A percentile compares a stretch with the other conserved stretches of the same genome.
Evolutionary conservation across 2,888 invertebrate species (phyloP).

Genomic region (Trichopria drosophilae): DNA sequence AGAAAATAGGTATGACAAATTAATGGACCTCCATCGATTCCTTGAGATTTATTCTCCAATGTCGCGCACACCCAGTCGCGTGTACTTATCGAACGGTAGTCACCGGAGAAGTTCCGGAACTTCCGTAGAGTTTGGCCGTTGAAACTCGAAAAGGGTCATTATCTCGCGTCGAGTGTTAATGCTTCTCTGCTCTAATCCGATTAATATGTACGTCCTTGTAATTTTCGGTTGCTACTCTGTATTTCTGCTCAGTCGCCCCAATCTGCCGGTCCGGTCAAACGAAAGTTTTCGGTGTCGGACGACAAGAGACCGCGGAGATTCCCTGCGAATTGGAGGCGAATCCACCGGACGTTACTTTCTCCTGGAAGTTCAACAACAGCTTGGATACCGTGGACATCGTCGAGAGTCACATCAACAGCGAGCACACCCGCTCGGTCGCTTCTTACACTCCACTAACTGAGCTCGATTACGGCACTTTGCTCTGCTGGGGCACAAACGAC

Average conservation of each 20-base stretch:
- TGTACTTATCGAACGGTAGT: no score
- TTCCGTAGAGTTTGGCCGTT: no score
- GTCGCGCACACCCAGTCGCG: no score
- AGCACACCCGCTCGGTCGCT: slow-evolving; percentile 67
- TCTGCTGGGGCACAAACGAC: slow-evolving; percentile 76
- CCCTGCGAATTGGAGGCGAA: slow-evolving; percentile 78
- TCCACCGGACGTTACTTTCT: slow-evolving; percentile 71
- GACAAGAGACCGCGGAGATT: slow-evolving; percentile 70
- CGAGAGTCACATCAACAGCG: slow-evolving; percentile 65
- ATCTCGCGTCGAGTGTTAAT: no score
- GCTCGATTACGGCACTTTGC: slow-evolving; percentile 72
- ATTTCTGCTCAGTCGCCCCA: slow-evolving; percentile 67
- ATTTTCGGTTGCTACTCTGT: neutral
- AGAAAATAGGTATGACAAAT: no score
- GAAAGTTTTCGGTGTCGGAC: slow-evolving; percentile 72
- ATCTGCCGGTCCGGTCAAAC: slow-evolving; percentile 72
- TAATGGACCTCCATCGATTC: no score
- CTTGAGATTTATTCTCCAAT: no score
- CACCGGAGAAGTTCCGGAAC: no score
- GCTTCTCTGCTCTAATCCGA: no score
- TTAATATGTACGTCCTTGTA: neutral
- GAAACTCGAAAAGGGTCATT: no score
- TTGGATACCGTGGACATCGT: slow-evolving; percentile 72
- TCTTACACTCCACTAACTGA: slow-evolving; percentile 75
- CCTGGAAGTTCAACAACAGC: slow-evolving; percentile 78